Percentiles rank a stretch among this genome's conserved stretches.
phyloP scores from a whole-genome alignment of 2,888 invertebrate genomes.

The Trachelus iudaicus region DNA sequence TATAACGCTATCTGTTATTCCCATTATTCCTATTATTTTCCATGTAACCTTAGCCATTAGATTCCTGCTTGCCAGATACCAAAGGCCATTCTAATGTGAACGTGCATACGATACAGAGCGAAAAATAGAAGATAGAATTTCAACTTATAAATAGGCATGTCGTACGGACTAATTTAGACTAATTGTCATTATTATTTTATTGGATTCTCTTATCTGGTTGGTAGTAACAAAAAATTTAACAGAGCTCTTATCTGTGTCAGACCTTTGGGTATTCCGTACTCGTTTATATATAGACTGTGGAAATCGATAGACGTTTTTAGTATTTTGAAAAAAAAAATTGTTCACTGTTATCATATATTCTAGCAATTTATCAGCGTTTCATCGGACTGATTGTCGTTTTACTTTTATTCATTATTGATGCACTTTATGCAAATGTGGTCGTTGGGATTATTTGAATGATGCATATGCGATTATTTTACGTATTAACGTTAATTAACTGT shows the following conservation, averaged over 20 bases:
- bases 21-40: neutral
- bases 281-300: no score
- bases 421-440: neutral
- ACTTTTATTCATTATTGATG: neutral
- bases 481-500: neutral
- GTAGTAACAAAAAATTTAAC: neutral
- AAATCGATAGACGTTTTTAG: neutral
- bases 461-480: neutral
- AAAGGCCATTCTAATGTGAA: neutral
- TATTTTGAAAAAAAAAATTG: neutral
- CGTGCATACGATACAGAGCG: neutral
- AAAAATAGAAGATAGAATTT: neutral
- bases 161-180: neutral
- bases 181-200: neutral
- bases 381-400: neutral
- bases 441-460: neutral
- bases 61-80: neutral
- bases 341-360: no score
- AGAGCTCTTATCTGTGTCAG: neutral
- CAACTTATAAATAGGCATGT: neutral
- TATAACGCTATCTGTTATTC: constrained; percentile 25
- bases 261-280: neutral
- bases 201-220: neutral
- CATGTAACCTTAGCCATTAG: neutral
- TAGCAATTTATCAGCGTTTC: neutral